A percentile compares a stretch with the other conserved stretches of the same genome.
Conservation (phyloP, 2,888 invertebrate species). For the Cloeon dipterum region DNA sequence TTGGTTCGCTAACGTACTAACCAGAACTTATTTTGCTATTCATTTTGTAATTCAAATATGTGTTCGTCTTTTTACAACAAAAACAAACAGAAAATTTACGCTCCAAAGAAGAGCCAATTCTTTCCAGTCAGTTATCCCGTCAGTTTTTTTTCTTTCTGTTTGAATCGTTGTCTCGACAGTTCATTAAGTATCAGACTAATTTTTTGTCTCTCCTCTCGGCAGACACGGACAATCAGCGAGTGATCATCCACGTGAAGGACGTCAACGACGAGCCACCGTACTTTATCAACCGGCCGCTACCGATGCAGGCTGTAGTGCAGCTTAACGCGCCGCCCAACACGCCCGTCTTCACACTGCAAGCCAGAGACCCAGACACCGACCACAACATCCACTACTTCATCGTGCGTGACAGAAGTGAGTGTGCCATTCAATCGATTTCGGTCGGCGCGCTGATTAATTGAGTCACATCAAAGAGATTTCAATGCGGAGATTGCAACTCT, state of each 20-base stretch:
- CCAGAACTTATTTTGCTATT: too few relatives aligned
- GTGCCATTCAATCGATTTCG: not conserved
- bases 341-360: slow-evolving; percentile 91
- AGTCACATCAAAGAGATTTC: too few relatives aligned
- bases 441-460: too few relatives aligned
- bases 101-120: too few relatives aligned
- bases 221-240: slow-evolving; percentile 88
- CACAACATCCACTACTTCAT: slow-evolving; percentile 93
- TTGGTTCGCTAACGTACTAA: too few relatives aligned
- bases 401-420: slow-evolving; percentile 57
- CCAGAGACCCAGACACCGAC: slow-evolving; percentile 88
- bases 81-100: too few relatives aligned
- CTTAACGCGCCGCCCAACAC: slow-evolving; percentile 88
- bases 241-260: slow-evolving; percentile 85
- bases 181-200: not conserved
- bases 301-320: slow-evolving; percentile 94
- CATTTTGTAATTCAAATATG: too few relatives aligned
- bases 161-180: slow-evolving; percentile 3
- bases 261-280: slow-evolving; percentile 94
- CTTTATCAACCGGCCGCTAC: slow-evolving; percentile 89
- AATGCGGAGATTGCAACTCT: not conserved
- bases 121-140: too few relatives aligned
- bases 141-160: slow-evolving; percentile 4
- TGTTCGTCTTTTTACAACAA: too few relatives aligned
- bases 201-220: slow-evolving; percentile 15